These are phyloP conservation scores for Ataeniobius toweri DNA, from an alignment of 2,797 vertebrate species.

Conservation along the genomic window DNA sequence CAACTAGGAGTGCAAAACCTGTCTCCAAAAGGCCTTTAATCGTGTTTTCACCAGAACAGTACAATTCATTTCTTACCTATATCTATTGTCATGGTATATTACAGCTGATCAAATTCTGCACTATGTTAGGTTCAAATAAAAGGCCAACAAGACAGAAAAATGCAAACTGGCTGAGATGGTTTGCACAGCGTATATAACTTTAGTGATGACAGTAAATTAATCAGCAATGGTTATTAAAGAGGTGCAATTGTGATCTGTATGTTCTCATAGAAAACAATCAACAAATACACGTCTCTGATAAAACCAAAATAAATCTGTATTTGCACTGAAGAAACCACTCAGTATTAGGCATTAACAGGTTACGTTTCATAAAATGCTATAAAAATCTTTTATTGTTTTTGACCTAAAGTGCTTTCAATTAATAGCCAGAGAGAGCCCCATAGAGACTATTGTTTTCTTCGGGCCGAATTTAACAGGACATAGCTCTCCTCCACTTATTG, in stretches of 20 bases:
- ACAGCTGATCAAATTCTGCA: slow-evolving; percentile 42
- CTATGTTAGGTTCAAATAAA: slow-evolving; percentile 32
- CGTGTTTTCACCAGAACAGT: slow-evolving; percentile 19
- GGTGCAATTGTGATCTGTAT: slow-evolving; percentile 23
- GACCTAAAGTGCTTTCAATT: not conserved
- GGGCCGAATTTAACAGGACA: too few relatives aligned
- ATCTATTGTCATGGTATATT: slow-evolving; percentile 58
- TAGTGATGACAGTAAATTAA: slow-evolving; percentile 46
- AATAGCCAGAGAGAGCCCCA: not conserved
- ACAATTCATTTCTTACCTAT: slow-evolving; percentile 41
- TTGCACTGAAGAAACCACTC: not conserved
- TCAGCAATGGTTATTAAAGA: slow-evolving; percentile 20
- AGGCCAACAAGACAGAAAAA: slow-evolving; percentile 64
- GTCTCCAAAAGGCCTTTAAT: slow-evolving; percentile 25
- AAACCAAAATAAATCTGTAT: not conserved
- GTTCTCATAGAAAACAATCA: slow-evolving; percentile 40
- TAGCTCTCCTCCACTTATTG: too few relatives aligned
- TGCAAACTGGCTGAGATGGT: slow-evolving; percentile 71
- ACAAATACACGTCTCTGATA: not conserved
- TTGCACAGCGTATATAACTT: not conserved
- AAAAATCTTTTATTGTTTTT: not conserved
- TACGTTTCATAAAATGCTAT: not conserved
- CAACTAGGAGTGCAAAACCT: slow-evolving; percentile 19
- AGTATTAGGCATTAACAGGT: not conserved
- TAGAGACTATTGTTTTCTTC: not conserved